Base-by-base conservation (phyloP, 2,113 vertebrate genomes). In the Cranoglanis bouderius region DNA sequence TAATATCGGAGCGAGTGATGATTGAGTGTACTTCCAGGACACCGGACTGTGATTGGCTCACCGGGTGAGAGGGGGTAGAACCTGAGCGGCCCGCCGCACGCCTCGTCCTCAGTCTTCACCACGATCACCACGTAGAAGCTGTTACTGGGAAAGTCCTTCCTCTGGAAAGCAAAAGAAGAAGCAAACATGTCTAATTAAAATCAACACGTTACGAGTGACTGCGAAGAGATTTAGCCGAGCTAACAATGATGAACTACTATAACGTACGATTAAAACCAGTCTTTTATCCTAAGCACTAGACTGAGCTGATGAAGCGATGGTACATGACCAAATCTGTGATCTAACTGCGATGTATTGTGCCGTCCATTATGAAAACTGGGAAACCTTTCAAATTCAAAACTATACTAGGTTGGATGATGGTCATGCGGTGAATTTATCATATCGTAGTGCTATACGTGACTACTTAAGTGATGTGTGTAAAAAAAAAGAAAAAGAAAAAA, bases 111-210 rank as follows among this genome's bases (percentile, higher is more conserved):
- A 0, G 98, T 99, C 95, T 99, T 99, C 86, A 99, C 98, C 90
- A 99, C 98, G 9, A 99, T 95, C 90, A 99, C 98, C 90, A 99
- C 98, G 0, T 99, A 99, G 93, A 99, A 99, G 89, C 98, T 98
- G 92, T 97, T 97, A 93, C 96, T 98, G 87, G 96, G 97, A 82
- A 98, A 99, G 91, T 99, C 98, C 92, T 99, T 99, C 86, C 96
- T 97, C 98, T 99, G 93, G 1, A 88, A 55, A 53, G 32, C 35
- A 77, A 40, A 24, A 24, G 14, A 74, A 19, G 18, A 49, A 59
- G 63, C 55, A 46, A 38, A 57, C 18, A 32, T 4, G 72, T 21
- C 32, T 19, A 32, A 21, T 74, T 74, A 14, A 49, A 49, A 8
- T 49, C 46, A 9, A 10, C 46, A 49, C 10, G 46, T 49, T 49